These are phyloP conservation scores for Chiridota heheva DNA, from an alignment of 35 echinoderm and acorn worm species.

Conservation along the genomic window DNA sequence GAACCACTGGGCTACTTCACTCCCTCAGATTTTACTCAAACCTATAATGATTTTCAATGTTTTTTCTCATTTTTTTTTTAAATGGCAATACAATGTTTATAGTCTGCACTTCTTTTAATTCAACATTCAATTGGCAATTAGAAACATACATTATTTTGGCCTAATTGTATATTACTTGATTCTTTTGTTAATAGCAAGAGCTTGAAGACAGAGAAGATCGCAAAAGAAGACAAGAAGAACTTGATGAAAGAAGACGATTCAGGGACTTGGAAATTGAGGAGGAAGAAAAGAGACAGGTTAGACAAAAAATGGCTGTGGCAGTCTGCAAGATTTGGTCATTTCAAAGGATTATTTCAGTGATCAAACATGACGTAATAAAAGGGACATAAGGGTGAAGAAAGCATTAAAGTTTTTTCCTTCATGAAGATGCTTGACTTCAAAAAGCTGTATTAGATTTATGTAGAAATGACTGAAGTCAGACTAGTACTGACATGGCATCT, in stretches of 20 bases:
- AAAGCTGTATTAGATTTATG: not conserved
- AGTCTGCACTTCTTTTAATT: not conserved
- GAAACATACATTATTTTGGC: no score
- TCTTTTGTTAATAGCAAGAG: conserved; percentile 49
- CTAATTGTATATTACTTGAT: not conserved
- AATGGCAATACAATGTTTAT: no score
- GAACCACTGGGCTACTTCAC: no score
- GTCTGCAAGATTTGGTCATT: no score
- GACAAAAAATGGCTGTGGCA: no score
- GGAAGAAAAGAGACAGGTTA: conserved; percentile 62
- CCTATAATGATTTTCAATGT: no score
- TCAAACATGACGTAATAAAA: no score
- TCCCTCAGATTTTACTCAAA: no score
- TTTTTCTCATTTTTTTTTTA: not conserved
- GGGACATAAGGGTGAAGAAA: no score
- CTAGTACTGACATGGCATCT: no score
- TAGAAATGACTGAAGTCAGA: no score
- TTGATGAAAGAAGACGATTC: conserved; percentile 63
- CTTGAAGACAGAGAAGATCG: conserved; percentile 67
- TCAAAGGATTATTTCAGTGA: no score
- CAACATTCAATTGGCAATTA: not conserved
- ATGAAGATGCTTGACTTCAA: not conserved
- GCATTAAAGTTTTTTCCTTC: not conserved
- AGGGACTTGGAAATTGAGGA: conserved; percentile 58
- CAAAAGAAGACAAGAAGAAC: conserved; percentile 51